Percentiles rank a stretch among this genome's conserved stretches.
Conservation (phyloP, 2,888 invertebrate species). For the Lottia gigantea region DNA sequence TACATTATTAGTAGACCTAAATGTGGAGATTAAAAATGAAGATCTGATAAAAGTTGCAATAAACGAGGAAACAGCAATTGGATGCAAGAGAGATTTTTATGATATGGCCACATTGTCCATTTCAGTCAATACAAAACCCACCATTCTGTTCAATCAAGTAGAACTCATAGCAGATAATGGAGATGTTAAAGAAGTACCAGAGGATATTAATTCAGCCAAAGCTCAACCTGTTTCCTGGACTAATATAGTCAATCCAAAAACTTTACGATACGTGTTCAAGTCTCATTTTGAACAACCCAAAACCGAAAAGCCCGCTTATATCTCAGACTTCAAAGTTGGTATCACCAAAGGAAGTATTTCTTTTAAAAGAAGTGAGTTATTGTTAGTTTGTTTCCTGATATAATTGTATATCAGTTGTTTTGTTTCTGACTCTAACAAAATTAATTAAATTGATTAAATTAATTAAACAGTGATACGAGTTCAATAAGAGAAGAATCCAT, state of each 20-base stretch:
- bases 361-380: not conserved
- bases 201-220: not conserved
- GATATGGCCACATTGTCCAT: no score
- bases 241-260: constrained; percentile 12
- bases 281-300: not conserved
- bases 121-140: constrained; percentile 6
- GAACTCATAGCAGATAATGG: constrained; percentile 1
- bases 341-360: constrained; percentile 10
- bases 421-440: no score
- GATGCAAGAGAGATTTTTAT: no score
- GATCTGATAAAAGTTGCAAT: no score
- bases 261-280: constrained; percentile 5
- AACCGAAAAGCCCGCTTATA: not conserved
- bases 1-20: no score
- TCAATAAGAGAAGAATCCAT: no score
- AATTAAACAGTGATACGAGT: no score
- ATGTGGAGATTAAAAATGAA: no score
- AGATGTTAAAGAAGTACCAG: not conserved
- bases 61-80: no score
- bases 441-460: no score
- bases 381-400: no score
- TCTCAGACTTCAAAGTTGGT: constrained; percentile 6
- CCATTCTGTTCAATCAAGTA: constrained; percentile 13
- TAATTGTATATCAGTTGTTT: no score
- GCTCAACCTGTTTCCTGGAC: constrained; percentile 17